A percentile compares a stretch with the other conserved stretches of the same genome.
Conservation (phyloP, 2,113 vertebrate genomes). For the Pantherophis guttatus region DNA sequence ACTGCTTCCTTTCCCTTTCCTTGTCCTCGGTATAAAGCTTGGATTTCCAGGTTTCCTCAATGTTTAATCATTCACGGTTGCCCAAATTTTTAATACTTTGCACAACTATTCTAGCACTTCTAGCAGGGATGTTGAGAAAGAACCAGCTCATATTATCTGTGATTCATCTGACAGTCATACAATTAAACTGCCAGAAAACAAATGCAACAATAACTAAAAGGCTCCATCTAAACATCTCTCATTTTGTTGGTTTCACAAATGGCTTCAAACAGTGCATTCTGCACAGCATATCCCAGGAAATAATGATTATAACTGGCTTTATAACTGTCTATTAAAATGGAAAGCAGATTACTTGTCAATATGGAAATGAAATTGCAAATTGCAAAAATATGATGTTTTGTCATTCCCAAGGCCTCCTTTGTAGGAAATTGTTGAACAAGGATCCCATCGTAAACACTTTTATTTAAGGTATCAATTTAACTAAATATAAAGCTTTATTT, state of each 20-base stretch:
- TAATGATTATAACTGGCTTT: constrained; percentile 59
- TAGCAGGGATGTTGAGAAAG: constrained; percentile 35
- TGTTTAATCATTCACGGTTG: neutral
- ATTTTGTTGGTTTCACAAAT: constrained; percentile 51
- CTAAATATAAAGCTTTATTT: neutral
- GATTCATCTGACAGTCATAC: constrained; percentile 60
- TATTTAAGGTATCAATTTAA: neutral
- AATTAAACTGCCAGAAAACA: constrained; percentile 68
- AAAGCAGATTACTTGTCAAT: constrained; percentile 53
- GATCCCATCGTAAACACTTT: neutral
- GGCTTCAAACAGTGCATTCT: constrained; percentile 56
- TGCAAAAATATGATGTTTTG: constrained; percentile 13
- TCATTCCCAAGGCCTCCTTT: constrained; percentile 24
- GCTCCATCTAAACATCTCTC: neutral
- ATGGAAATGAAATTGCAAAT: constrained; percentile 48
- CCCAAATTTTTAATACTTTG: neutral
- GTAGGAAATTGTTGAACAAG: constrained; percentile 21
- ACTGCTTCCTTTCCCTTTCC: neutral
- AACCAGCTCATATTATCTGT: constrained; percentile 59
- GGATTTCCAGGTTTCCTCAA: neutral
- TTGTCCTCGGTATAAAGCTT: neutral
- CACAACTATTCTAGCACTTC: neutral
- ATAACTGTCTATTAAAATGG: constrained; percentile 50
- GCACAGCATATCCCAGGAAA: constrained; percentile 58
- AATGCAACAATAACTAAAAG: constrained; percentile 15